These are phyloP conservation scores for Trachelus stipa DNA, from an alignment of 2,888 invertebrate genomes.

Conservation along the genomic window DNA sequence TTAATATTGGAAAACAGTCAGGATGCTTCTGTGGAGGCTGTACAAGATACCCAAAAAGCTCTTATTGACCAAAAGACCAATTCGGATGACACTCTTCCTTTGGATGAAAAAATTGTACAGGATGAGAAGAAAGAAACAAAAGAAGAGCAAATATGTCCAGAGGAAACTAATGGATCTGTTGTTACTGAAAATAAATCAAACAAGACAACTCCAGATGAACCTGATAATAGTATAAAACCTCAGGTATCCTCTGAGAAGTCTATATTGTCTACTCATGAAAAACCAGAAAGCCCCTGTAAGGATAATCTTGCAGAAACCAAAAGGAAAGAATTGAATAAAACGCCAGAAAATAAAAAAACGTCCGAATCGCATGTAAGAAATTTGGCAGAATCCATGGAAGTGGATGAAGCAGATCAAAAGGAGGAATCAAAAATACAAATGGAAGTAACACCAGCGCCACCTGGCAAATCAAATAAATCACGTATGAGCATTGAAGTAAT, in stretches of 20 bases:
- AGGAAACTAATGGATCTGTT: not conserved
- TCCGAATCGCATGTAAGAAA: not conserved
- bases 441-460: not conserved
- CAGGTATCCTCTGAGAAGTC: not conserved
- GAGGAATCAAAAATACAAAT: not conserved
- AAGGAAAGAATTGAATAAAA: slow-evolving; percentile 4
- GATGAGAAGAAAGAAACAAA: not conserved
- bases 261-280: not conserved
- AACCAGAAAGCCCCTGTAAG: not conserved
- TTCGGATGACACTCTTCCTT: not conserved
- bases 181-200: not conserved
- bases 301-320: not conserved
- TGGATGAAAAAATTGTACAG: not conserved
- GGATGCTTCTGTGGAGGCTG: not conserved
- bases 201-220: not conserved
- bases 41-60: not conserved
- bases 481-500: slow-evolving; percentile 57
- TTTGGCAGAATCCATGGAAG: not conserved
- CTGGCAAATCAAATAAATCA: slow-evolving; percentile 29
- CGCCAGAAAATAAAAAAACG: slow-evolving; percentile 2
- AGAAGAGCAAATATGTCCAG: not conserved
- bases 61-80: not conserved
- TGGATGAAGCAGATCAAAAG: slow-evolving; percentile 2
- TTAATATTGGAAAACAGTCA: not conserved
- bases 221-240: not conserved